Evolutionary conservation across 1,140 invertebrate genomes (phyloP).

Genomic region (Drosophila lacteicornis): DNA sequence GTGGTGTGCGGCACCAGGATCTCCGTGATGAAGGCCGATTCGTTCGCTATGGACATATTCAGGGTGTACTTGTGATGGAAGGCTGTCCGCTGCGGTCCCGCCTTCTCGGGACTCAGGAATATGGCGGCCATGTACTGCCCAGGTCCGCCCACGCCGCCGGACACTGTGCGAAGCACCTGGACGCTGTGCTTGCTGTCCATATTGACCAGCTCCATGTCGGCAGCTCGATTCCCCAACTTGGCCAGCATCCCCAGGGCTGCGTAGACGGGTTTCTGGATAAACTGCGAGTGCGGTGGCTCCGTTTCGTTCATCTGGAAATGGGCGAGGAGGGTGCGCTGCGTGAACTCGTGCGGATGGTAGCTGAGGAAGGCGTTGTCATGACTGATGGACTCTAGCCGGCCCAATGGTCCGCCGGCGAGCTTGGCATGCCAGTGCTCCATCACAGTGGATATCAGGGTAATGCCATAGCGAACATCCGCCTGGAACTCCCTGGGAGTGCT

Average conservation of each 20-base stretch:
- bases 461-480: slow-evolving; percentile 85
- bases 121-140: slow-evolving; percentile 73
- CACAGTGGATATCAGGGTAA: slow-evolving; percentile 83
- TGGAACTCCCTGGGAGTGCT: slow-evolving; percentile 84
- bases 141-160: slow-evolving; percentile 45
- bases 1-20: slow-evolving; percentile 77
- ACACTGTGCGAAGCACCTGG: slow-evolving; percentile 61
- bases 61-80: slow-evolving; percentile 70
- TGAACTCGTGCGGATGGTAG: slow-evolving; percentile 85
- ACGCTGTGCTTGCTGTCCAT: slow-evolving; percentile 75
- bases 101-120: slow-evolving; percentile 69
- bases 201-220: slow-evolving; percentile 62
- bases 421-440: slow-evolving; percentile 83
- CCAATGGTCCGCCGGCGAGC: slow-evolving; percentile 55
- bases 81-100: slow-evolving; percentile 56
- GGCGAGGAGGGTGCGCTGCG: slow-evolving; percentile 84
- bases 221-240: slow-evolving; percentile 79
- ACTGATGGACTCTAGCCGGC: slow-evolving; percentile 83
- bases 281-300: slow-evolving; percentile 84
- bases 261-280: slow-evolving; percentile 86
- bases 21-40: slow-evolving; percentile 82
- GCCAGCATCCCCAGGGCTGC: slow-evolving; percentile 85
- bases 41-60: slow-evolving; percentile 75
- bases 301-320: slow-evolving; percentile 86
- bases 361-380: slow-evolving; percentile 86